phyloP scores from a whole-genome alignment of 2,113 vertebrate genomes.

The Circaetus cinerascens region DNA sequence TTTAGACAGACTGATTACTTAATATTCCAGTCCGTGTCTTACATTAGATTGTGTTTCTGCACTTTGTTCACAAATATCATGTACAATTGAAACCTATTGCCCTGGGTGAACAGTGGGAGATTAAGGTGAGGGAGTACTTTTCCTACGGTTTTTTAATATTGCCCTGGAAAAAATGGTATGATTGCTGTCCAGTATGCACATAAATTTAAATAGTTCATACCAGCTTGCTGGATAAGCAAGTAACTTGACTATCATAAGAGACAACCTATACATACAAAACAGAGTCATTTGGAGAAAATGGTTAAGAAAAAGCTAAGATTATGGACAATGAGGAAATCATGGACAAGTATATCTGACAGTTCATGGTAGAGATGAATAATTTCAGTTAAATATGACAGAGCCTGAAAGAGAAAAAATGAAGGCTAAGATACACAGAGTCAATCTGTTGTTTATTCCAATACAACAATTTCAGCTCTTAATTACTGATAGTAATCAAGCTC shows the following conservation, averaged over 20 bases:
- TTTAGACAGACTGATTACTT: neutral
- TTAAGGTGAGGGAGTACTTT: neutral
- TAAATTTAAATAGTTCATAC: neutral
- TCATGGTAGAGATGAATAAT: neutral
- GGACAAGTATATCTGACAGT: neutral
- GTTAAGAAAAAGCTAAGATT: neutral
- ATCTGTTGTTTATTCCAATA: neutral
- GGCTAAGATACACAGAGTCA: neutral
- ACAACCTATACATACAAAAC: neutral
- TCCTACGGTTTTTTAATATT: neutral
- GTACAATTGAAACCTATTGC: neutral
- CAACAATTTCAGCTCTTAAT: neutral
- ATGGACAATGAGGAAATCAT: neutral
- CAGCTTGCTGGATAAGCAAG: neutral
- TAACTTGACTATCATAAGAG: neutral
- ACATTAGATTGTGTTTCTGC: neutral
- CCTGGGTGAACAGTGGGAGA: neutral
- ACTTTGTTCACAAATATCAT: neutral
- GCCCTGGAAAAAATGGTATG: neutral
- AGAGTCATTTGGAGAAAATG: neutral
- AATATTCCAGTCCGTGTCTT: neutral
- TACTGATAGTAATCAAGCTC: neutral
- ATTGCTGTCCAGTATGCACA: neutral
- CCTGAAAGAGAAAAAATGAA: neutral
- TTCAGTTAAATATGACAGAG: neutral